Conservation (phyloP, 2,888 invertebrate species). For the Xestobium rufovillosum region DNA sequence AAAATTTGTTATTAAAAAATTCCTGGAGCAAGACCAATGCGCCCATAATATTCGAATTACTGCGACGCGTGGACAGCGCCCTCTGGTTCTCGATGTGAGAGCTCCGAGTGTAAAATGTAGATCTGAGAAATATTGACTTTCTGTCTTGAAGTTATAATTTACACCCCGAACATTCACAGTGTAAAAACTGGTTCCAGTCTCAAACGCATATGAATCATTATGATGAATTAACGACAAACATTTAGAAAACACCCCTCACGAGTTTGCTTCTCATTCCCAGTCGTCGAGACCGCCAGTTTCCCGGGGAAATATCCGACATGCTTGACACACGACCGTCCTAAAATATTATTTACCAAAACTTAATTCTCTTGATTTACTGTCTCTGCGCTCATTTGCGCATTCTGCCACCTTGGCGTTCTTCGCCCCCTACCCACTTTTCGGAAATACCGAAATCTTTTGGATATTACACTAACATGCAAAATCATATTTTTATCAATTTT, state of each 20-base stretch:
- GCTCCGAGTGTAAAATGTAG: slow-evolving; percentile 23
- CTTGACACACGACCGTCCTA: slow-evolving; percentile 2
- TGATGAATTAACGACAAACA: slow-evolving; percentile 47
- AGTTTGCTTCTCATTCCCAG: slow-evolving; percentile 19
- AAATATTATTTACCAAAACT: slow-evolving; percentile 2
- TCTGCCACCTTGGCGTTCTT: too few species aligned
- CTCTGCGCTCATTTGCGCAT: too few species aligned
- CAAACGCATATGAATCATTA: slow-evolving; percentile 47
- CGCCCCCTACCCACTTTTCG: too few species aligned
- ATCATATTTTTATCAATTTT: too few species aligned
- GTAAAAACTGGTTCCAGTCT: slow-evolving; percentile 43
- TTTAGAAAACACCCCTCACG: slow-evolving; percentile 44
- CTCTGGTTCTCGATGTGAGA: slow-evolving; percentile 5
- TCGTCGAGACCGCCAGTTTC: slow-evolving; percentile 1
- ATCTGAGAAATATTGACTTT: slow-evolving; percentile 41
- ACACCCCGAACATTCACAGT: slow-evolving; percentile 44
- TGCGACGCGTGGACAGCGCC: not conserved
- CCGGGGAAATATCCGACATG: not conserved
- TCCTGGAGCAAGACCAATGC: too few species aligned
- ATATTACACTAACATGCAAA: too few species aligned
- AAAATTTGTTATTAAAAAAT: too few species aligned
- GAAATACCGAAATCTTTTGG: too few species aligned
- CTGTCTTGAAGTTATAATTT: slow-evolving; percentile 47
- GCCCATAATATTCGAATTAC: not conserved
- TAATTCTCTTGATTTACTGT: too few species aligned